Percentiles rank a stretch among this genome's conserved stretches.
phyloP scores from a whole-genome alignment of 2,888 invertebrate species.

The Ectobius pallidus region DNA sequence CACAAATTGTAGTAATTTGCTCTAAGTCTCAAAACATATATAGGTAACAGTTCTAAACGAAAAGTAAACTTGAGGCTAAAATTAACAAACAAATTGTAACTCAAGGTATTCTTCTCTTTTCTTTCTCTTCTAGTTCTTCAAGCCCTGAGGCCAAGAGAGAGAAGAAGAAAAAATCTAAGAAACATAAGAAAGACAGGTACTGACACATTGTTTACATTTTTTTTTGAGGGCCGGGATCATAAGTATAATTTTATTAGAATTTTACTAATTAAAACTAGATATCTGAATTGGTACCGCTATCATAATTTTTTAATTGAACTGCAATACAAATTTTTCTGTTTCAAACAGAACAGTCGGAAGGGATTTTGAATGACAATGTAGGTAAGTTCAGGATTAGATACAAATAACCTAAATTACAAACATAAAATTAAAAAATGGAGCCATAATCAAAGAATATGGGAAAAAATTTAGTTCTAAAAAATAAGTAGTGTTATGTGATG shows the following conservation, averaged over 20 bases:
- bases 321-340: constrained; percentile 53
- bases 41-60: too few relatives aligned
- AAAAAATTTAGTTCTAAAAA: not conserved
- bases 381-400: constrained; percentile 50
- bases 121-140: constrained; percentile 47
- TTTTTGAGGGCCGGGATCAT: not conserved
- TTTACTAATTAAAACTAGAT: constrained; percentile 2
- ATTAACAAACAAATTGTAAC: too few relatives aligned
- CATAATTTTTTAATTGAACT: constrained; percentile 33
- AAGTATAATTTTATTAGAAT: constrained; percentile 9
- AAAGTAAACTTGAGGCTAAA: too few relatives aligned
- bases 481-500: not conserved
- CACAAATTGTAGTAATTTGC: too few relatives aligned
- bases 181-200: constrained; percentile 69
- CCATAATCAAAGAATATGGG: not conserved
- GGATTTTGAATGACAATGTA: constrained; percentile 43
- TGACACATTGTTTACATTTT: constrained; percentile 23
- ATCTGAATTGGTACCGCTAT: constrained; percentile 13
- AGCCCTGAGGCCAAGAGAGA: constrained; percentile 57
- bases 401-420: constrained; percentile 28
- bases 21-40: too few relatives aligned
- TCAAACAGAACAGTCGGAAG: constrained; percentile 53
- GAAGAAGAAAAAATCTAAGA: constrained; percentile 75
- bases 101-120: too few relatives aligned
- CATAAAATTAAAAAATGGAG: not conserved